phyloP scores from a whole-genome alignment of 2,113 vertebrate genomes.

The Gyps fulvus region DNA sequence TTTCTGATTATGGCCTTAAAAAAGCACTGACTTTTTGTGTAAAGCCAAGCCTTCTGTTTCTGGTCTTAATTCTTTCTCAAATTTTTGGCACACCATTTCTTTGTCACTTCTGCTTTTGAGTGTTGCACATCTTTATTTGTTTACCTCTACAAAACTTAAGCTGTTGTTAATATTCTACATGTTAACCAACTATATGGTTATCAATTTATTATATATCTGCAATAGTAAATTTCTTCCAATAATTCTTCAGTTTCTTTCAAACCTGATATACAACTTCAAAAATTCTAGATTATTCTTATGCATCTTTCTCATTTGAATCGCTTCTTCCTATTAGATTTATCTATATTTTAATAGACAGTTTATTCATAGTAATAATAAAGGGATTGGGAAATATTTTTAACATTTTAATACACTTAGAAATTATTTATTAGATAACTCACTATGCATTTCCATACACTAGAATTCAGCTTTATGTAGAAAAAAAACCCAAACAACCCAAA shows the following conservation, averaged over 20 bases:
- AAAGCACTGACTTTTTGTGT: background rate
- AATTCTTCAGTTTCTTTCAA: background rate
- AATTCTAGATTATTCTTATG: background rate
- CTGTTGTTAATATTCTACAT: background rate
- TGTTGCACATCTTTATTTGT: background rate
- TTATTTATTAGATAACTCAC: background rate
- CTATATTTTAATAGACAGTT: background rate
- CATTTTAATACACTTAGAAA: background rate
- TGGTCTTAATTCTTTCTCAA: background rate
- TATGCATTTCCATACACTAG: background rate
- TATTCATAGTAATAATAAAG: background rate
- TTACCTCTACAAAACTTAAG: background rate
- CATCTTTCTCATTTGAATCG: background rate
- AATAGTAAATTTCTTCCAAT: background rate
- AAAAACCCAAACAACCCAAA: background rate
- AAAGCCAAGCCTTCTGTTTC: background rate
- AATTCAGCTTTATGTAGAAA: background rate
- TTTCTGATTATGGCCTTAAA: background rate
- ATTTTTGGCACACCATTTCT: background rate
- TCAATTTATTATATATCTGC: background rate
- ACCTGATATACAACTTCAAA: background rate
- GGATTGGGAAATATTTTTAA: background rate
- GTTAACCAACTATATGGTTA: background rate
- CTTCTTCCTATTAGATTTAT: background rate
- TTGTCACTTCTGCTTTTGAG: background rate